A percentile compares a stretch with the other conserved stretches of the same genome.
Conservation (phyloP, 2,888 invertebrate species). For the Gisinianus flammeolus region DNA sequence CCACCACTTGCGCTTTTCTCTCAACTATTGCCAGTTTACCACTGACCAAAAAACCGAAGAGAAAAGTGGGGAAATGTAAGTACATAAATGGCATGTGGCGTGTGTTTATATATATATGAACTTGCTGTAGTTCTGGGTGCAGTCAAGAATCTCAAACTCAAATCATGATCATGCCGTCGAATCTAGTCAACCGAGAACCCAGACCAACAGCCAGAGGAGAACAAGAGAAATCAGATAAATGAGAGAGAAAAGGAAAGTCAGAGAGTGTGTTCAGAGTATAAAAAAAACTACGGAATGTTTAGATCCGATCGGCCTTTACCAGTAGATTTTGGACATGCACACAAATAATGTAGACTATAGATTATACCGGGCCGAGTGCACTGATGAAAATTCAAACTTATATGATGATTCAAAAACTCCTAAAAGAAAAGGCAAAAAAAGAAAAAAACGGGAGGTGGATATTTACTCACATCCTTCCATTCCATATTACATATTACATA, state of each 20-base stretch:
- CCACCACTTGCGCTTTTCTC: neutral
- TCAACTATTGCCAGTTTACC: neutral
- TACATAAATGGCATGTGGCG: constrained; percentile 30
- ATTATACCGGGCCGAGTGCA: too few species aligned
- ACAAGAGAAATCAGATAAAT: constrained; percentile 11
- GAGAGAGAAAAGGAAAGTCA: too few species aligned
- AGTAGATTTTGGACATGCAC: neutral
- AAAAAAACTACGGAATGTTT: constrained; percentile 13
- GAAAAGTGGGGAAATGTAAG: neutral
- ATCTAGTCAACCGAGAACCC: constrained; percentile 2
- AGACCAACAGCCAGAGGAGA: neutral
- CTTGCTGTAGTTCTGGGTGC: too few species aligned
- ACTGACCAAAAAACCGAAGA: neutral
- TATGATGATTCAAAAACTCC: too few species aligned
- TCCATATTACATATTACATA: neutral
- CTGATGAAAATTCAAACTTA: too few species aligned
- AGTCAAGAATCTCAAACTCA: constrained; percentile 32
- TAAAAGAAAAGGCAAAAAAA: too few species aligned
- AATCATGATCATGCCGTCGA: constrained; percentile 17
- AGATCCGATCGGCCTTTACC: constrained; percentile 3
- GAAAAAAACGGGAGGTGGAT: too few species aligned
- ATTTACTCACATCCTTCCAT: too few species aligned
- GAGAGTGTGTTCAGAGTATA: neutral
- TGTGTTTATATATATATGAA: too few species aligned
- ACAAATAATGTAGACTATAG: constrained; percentile 1